Conservation (phyloP, 1,140 invertebrate species). For the Drosophila ficusphila region DNA sequence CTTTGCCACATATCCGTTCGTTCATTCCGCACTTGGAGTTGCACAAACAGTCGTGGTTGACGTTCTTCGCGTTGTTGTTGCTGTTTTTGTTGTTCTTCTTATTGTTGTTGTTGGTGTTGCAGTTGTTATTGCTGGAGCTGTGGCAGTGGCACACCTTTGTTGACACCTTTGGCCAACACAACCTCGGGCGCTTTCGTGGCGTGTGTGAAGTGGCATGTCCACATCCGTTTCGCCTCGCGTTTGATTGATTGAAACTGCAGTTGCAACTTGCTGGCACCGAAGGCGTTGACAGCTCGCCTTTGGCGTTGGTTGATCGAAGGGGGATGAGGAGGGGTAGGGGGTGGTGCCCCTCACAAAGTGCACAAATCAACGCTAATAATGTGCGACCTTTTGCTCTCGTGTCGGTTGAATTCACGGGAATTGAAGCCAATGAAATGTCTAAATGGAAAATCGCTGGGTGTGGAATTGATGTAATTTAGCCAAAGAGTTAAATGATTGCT, state of each 20-base stretch:
- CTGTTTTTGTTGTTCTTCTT: constrained; percentile 7
- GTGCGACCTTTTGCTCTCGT: constrained; percentile 36
- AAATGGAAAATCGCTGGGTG: neutral
- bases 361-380: constrained; percentile 55
- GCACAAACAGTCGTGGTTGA: constrained; percentile 21
- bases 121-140: constrained; percentile 14
- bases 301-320: neutral
- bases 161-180: constrained; percentile 47
- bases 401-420: constrained; percentile 3
- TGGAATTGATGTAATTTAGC: neutral
- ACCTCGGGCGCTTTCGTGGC: constrained; percentile 47
- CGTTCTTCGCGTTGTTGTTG: constrained; percentile 8
- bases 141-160: constrained; percentile 44
- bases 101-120: neutral
- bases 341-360: constrained; percentile 22
- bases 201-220: constrained; percentile 69
- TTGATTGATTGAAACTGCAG: constrained; percentile 76
- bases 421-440: neutral
- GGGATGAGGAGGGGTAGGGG: neutral
- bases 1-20: constrained; percentile 44
- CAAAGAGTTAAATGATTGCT: neutral
- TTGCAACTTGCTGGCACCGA: constrained; percentile 41
- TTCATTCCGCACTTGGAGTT: constrained; percentile 41
- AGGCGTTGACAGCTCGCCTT: constrained; percentile 41
- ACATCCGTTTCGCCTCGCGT: constrained; percentile 54